Evolutionary conservation across 2,113 vertebrate species (phyloP).

Genomic region (Psilopsiagon aymara): DNA sequence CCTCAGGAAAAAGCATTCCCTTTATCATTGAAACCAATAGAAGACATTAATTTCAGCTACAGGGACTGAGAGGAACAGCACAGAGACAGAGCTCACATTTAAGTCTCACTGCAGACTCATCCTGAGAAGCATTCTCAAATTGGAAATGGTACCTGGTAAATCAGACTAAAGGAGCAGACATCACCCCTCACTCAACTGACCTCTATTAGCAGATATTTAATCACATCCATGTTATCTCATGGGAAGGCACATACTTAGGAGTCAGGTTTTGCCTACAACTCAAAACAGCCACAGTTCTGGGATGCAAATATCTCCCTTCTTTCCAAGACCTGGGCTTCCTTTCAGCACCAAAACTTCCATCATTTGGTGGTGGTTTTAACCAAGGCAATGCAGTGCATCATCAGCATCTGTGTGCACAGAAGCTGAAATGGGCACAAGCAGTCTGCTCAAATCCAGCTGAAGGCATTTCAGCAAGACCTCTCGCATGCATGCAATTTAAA

Average conservation of each 20-base stretch:
- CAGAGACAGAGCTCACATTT: not conserved
- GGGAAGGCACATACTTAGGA: fast-evolving
- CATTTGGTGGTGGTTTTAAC: not conserved
- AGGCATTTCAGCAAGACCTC: not conserved
- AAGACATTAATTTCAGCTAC: not conserved
- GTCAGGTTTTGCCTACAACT: not conserved
- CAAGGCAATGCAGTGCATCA: not conserved
- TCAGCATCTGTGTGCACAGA: not conserved
- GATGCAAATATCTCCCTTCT: not conserved
- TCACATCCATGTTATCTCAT: fast-evolving
- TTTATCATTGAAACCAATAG: not conserved
- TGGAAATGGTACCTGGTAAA: not conserved
- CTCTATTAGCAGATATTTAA: not conserved
- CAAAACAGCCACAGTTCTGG: no score
- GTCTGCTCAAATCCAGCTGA: not conserved
- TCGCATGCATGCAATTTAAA: not conserved
- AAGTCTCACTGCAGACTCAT: not conserved
- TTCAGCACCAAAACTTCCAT: not conserved
- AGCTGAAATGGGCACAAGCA: not conserved
- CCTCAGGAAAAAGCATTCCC: no score
- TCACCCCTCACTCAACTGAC: not conserved
- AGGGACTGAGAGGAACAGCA: not conserved
- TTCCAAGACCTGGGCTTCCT: not conserved
- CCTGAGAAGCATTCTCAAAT: not conserved
- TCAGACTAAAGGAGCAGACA: not conserved